These are phyloP conservation scores for Psittacula cyanocephala DNA, from an alignment of 2,113 vertebrate species.

Conservation along the genomic window DNA sequence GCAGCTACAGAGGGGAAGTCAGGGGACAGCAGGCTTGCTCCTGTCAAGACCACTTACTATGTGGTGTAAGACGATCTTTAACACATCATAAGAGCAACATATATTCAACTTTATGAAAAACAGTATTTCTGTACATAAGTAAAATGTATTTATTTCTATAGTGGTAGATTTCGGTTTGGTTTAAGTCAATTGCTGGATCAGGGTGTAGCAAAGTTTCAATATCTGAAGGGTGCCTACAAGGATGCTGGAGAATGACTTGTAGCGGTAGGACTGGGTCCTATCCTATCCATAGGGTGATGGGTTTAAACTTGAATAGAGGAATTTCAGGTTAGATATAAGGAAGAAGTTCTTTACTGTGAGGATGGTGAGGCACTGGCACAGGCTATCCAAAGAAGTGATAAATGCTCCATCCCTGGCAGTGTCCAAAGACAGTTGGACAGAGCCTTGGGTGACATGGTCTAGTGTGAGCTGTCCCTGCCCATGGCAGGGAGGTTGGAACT, in stretches of 20 bases:
- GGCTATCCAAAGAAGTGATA: neutral
- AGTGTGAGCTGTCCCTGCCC: neutral
- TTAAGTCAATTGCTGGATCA: neutral
- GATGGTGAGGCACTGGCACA: neutral
- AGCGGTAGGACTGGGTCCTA: neutral
- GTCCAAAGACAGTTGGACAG: neutral
- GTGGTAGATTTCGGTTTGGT: neutral
- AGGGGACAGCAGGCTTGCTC: neutral
- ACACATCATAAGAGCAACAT: neutral
- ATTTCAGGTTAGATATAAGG: neutral
- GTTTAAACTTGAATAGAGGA: neutral
- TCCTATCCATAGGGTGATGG: neutral
- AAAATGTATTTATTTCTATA: neutral
- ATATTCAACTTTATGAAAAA: neutral
- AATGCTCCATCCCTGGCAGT: neutral
- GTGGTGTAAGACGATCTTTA: fast-evolving
- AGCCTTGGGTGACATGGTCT: neutral
- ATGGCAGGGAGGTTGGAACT: neutral
- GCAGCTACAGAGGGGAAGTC: neutral
- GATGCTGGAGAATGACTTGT: neutral
- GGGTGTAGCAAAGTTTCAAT: neutral
- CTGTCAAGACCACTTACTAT: neutral
- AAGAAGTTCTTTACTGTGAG: neutral
- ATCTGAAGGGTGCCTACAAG: neutral
- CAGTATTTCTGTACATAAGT: neutral